Conservation (phyloP, 2,888 invertebrate species). For the Empis livida region DNA sequence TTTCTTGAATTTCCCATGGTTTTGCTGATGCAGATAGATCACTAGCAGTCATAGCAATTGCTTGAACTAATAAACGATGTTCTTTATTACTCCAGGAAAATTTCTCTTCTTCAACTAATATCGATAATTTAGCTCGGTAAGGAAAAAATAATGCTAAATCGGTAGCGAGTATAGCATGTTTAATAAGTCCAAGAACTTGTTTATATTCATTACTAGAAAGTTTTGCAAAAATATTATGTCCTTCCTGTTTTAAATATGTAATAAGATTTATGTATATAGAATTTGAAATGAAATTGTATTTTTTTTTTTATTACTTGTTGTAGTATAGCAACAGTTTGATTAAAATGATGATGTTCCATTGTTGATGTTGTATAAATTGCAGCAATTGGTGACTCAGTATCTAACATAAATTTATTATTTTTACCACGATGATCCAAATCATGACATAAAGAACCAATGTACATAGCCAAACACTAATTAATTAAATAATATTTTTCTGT, state of each 20-base stretch:
- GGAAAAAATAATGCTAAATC: slow-evolving; percentile 72
- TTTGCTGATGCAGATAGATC: slow-evolving; percentile 75
- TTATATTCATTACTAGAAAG: slow-evolving; percentile 61
- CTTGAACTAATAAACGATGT: slow-evolving; percentile 58
- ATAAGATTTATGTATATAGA: no score
- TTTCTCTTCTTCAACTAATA: slow-evolving; percentile 38
- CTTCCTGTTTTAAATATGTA: no score
- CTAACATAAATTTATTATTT: slow-evolving; percentile 76
- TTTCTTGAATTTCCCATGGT: slow-evolving; percentile 68
- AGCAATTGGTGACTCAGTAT: slow-evolving; percentile 68
- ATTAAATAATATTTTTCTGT: neutral
- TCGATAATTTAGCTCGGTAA: slow-evolving; percentile 50
- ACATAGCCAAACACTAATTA: slow-evolving; percentile 52
- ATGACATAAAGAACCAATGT: slow-evolving; percentile 70
- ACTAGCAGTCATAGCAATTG: slow-evolving; percentile 71
- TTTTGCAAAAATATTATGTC: slow-evolving; percentile 72
- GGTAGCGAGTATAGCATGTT: slow-evolving; percentile 74
- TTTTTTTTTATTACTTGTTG: slow-evolving; percentile 50
- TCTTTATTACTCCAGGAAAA: slow-evolving; percentile 53
- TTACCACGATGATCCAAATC: slow-evolving; percentile 78
- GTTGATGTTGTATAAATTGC: slow-evolving; percentile 77
- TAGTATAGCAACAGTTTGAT: slow-evolving; percentile 73
- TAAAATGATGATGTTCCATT: slow-evolving; percentile 80
- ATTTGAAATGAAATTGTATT: neutral
- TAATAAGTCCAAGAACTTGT: slow-evolving; percentile 58